Percentiles rank a stretch among this genome's conserved stretches.
phyloP scores from a whole-genome alignment of 2,797 vertebrate genomes.

The Anomalospiza imberbis region DNA sequence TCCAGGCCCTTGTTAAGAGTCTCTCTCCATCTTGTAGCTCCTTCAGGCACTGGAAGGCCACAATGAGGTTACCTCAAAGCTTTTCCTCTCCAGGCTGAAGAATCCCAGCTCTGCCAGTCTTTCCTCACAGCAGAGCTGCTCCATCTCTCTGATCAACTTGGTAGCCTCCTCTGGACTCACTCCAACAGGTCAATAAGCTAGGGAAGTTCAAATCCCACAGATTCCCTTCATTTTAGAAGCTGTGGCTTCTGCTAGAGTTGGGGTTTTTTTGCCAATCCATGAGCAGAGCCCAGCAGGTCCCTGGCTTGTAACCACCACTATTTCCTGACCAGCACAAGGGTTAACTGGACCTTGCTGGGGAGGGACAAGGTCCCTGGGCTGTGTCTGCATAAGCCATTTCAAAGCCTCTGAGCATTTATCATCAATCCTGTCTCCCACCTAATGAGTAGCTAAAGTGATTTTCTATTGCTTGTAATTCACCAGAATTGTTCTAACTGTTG shows the following conservation, averaged over 20 bases:
- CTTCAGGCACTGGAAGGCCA: neutral
- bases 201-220: neutral
- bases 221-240: neutral
- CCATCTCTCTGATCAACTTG: neutral
- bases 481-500: slow-evolving; percentile 74
- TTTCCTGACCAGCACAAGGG: neutral
- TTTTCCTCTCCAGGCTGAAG: neutral
- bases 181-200: too few species aligned
- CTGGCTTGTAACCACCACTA: neutral
- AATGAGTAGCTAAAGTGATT: slow-evolving; percentile 75
- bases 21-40: neutral
- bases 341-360: slow-evolving; percentile 25
- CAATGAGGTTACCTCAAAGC: neutral
- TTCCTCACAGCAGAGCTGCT: neutral
- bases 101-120: neutral
- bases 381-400: slow-evolving; percentile 27
- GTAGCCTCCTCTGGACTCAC: neutral
- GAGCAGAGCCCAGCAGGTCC: neutral
- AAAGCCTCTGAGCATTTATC: slow-evolving; percentile 56
- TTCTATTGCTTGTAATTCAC: slow-evolving; percentile 78
- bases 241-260: neutral
- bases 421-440: slow-evolving; percentile 62
- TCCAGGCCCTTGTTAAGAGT: neutral
- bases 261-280: rapidly evolving
- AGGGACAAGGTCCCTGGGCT: too few species aligned